Base-by-base conservation (phyloP, 2,113 vertebrate genomes). In the Theristicus caerulescens region DNA sequence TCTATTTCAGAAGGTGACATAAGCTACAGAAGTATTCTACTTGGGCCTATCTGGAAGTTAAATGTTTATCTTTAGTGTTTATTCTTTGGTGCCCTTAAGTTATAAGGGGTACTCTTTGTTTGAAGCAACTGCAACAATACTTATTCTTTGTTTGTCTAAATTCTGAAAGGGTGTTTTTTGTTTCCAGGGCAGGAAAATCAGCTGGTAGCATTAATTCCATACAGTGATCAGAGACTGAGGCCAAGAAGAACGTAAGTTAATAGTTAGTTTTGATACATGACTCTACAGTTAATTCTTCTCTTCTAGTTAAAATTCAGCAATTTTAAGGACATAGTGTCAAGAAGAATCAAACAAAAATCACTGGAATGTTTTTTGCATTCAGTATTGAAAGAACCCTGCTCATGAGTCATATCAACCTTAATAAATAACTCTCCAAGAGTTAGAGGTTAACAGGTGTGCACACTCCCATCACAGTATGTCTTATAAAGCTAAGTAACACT, bases 101-200 rank as follows among this genome's bases (percentile, higher is more conserved):
- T 91, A 26, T 52, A 31, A 69, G 1, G 2, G 44, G 10, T 8
- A 18, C 4, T 44, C 8, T 73, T 91, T 86, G 34, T 93, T 19
- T 86, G 54, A 86, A 89, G 58, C 40, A 80, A 52, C 34, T 88
- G 16, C 52, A 79, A 46, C 36, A 70, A 27, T 31, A 7, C 16
- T 85, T 89, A 65, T 2, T 83, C 20, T 40, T 86, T 95, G 47
- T 82, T 89, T 95, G 87, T 73, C 87, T 95, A 64, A 83, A 72
- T 96, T 96, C 91, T 96, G 66, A 96, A 87, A 79, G 42, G 3
- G 27, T 78, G 22, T 92, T 94, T 94, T 89, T 96, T 96, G 85
- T 93, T 96, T 98, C 76, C 96, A 99, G 99, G 99, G 64, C 99
- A 99, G 95, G 99, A 99, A 98, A 99, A 99, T 91, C 99, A 99